These are phyloP conservation scores for Danaus chrysippus DNA, from an alignment of 2,888 invertebrate species.

Conservation along the genomic window DNA sequence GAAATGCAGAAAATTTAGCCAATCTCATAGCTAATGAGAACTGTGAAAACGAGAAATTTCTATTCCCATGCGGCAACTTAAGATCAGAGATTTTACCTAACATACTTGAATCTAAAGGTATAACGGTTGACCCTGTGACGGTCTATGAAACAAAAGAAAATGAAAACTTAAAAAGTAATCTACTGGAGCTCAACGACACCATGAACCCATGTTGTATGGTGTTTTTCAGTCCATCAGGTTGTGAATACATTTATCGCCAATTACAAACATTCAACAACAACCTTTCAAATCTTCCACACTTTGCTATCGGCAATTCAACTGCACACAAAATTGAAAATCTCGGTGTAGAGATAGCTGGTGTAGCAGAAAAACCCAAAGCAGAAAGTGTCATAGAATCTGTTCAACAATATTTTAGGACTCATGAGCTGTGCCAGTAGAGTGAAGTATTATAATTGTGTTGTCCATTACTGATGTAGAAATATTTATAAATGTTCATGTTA, in stretches of 20 bases:
- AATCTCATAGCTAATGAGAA: slow-evolving; percentile 54
- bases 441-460: slow-evolving; percentile 36
- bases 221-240: slow-evolving; percentile 71
- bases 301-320: slow-evolving; percentile 71
- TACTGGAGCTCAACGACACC: slow-evolving; percentile 49
- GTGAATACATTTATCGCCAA: slow-evolving; percentile 64
- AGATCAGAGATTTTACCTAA: slow-evolving; percentile 57
- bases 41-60: slow-evolving; percentile 44
- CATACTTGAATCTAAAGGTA: slow-evolving; percentile 42
- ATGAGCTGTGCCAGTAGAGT: slow-evolving; percentile 35
- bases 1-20: slow-evolving; percentile 60
- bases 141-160: slow-evolving; percentile 71
- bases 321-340: slow-evolving; percentile 68
- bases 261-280: slow-evolving; percentile 63
- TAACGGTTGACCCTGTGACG: slow-evolving; percentile 52
- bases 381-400: slow-evolving; percentile 54
- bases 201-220: slow-evolving; percentile 56
- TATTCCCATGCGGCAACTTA: slow-evolving; percentile 68
- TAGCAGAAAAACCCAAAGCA: slow-evolving; percentile 54
- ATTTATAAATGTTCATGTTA: slow-evolving; percentile 24
- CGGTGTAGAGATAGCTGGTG: slow-evolving; percentile 65
- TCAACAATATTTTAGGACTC: slow-evolving; percentile 47
- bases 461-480: slow-evolving; percentile 28
- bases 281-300: slow-evolving; percentile 57
- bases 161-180: slow-evolving; percentile 49